Conservation (phyloP, 2,113 vertebrate genomes). For the Ifrita kowaldi region DNA sequence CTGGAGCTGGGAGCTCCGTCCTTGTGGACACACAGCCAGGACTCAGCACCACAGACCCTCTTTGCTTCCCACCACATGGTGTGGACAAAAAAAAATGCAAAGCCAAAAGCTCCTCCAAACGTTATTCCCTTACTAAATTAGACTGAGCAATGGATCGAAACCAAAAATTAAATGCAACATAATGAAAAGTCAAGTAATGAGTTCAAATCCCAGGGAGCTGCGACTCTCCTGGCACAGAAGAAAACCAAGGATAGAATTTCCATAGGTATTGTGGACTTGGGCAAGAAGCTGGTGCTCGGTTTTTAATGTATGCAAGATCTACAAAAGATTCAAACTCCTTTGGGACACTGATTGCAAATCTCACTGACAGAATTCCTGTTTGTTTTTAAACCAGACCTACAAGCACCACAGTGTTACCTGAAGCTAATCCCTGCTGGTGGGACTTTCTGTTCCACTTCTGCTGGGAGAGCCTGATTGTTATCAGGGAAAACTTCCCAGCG, state of each 20-base stretch:
- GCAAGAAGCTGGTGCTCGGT: background rate
- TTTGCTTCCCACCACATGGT: rapidly evolving
- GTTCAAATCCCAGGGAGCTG: background rate
- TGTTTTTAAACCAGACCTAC: background rate
- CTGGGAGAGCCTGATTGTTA: background rate
- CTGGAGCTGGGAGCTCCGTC: background rate
- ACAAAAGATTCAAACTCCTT: background rate
- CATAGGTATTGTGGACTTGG: rapidly evolving
- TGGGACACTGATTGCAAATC: background rate
- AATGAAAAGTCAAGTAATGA: background rate
- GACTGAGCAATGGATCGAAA: rapidly evolving
- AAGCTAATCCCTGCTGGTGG: background rate
- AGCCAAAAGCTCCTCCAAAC: background rate
- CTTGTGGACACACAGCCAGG: rapidly evolving
- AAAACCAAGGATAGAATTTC: background rate
- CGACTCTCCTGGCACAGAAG: background rate
- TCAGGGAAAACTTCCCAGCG: background rate
- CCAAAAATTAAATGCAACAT: background rate
- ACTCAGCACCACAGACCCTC: background rate
- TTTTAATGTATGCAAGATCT: rapidly evolving
- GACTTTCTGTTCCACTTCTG: background rate
- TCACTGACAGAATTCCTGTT: background rate
- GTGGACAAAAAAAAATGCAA: background rate
- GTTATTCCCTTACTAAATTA: background rate
- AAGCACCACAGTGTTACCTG: background rate